These are phyloP conservation scores for Arctocebus calabarensis DNA, from an alignment of 2,797 vertebrate species.

Conservation along the genomic window DNA sequence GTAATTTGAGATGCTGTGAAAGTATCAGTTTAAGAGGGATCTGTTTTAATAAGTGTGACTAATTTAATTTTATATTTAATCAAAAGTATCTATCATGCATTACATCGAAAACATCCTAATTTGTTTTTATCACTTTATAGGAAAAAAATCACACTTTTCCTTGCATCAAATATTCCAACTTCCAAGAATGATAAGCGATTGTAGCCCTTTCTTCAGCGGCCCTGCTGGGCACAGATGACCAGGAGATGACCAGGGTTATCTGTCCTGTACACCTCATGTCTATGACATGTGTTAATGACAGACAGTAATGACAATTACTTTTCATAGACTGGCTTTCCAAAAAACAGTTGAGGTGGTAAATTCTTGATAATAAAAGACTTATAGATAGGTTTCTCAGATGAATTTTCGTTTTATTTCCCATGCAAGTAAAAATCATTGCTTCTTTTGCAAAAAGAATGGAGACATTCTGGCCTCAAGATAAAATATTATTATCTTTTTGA, in stretches of 20 bases:
- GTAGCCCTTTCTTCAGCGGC: not conserved
- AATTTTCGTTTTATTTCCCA: constrained; percentile 56
- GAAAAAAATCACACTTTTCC: not conserved
- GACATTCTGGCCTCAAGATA: not conserved
- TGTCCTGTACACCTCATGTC: not conserved
- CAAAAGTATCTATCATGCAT: not conserved
- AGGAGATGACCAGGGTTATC: not conserved
- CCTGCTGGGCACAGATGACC: constrained; percentile 25
- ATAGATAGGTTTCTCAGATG: constrained; percentile 29
- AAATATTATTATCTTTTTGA: not conserved
- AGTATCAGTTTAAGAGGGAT: not conserved
- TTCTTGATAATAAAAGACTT: constrained; percentile 16
- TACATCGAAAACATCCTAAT: not conserved
- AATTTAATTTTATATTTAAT: not conserved
- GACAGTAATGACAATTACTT: constrained; percentile 59
- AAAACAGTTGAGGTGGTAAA: not conserved
- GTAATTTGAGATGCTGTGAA: not conserved
- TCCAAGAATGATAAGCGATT: constrained; percentile 54
- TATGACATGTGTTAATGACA: not conserved
- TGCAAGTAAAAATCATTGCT: not conserved
- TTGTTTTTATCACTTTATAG: not conserved
- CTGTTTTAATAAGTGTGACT: not conserved
- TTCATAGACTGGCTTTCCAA: constrained; percentile 3
- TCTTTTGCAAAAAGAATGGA: constrained; percentile 43
- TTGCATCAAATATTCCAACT: not conserved